Conservation (phyloP, 2,888 invertebrate species). For the Platypus cylindrus region DNA sequence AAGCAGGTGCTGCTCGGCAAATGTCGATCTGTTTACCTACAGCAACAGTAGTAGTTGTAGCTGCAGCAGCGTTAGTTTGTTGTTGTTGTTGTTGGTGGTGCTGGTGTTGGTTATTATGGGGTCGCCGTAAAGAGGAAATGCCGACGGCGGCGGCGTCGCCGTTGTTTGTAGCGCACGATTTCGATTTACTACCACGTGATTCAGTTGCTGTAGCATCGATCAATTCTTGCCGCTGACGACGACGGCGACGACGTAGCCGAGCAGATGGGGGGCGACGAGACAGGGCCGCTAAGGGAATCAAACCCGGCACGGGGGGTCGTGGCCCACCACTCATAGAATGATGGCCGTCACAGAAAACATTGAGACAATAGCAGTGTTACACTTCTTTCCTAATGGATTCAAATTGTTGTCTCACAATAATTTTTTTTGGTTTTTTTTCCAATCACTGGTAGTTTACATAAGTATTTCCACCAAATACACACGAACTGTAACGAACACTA, state of each 20-base stretch:
- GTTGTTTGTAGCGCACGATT: conserved; percentile 27
- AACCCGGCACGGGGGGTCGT: conserved; percentile 36
- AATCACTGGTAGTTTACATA: too few relatives aligned
- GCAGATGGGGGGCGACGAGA: conserved; percentile 30
- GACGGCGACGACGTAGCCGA: conserved; percentile 33
- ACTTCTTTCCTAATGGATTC: too few relatives aligned
- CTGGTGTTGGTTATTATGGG: conserved; percentile 38
- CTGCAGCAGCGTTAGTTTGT: conserved; percentile 24
- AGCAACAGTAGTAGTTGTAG: conserved; percentile 4
- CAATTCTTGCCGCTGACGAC: conserved; percentile 30
- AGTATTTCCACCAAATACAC: too few relatives aligned
- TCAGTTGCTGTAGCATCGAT: conserved; percentile 26
- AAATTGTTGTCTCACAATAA: too few relatives aligned
- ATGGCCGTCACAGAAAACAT: too few relatives aligned
- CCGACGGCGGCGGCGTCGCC: conserved; percentile 29
- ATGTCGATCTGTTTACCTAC: conserved; percentile 16
- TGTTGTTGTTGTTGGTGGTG: conserved; percentile 34
- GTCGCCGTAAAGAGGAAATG: too few relatives aligned
- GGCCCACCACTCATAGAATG: conserved; percentile 32
- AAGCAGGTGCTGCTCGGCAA: conserved; percentile 27
- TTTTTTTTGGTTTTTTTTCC: too few relatives aligned
- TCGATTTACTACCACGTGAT: conserved; percentile 31
- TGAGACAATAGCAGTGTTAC: too few relatives aligned
- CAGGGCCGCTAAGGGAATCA: conserved; percentile 34
- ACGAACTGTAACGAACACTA: too few relatives aligned